A percentile compares a stretch with the other conserved stretches of the same genome.
Evolutionary conservation across 2,113 vertebrate species (phyloP).

Genomic region (Alligator mississippiensis): DNA sequence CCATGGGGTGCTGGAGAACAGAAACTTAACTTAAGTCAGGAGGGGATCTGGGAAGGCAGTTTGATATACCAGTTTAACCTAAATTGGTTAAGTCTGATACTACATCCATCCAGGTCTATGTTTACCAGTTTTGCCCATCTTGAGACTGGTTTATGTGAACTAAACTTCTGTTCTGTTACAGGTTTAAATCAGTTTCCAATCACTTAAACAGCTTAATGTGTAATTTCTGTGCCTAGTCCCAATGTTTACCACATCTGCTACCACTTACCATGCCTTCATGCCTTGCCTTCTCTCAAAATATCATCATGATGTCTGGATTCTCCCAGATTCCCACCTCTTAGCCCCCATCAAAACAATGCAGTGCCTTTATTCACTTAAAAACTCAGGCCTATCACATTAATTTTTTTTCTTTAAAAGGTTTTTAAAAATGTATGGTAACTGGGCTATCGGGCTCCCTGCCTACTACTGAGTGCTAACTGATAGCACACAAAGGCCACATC

Average conservation of each 20-base stretch:
- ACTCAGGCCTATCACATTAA: not conserved
- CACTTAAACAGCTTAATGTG: too few species aligned
- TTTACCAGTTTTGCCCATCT: too few species aligned
- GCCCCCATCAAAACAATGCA: not conserved
- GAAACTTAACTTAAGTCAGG: too few species aligned
- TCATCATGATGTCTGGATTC: not conserved
- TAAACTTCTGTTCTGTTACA: too few species aligned
- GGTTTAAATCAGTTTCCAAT: too few species aligned
- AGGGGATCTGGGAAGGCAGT: too few species aligned
- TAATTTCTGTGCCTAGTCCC: too few species aligned
- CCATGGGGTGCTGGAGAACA: too few species aligned
- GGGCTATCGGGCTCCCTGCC: rapidly evolving
- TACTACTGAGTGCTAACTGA: not conserved
- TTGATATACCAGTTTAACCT: too few species aligned
- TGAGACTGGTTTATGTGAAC: too few species aligned
- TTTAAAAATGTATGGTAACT: not conserved
- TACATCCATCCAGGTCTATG: too few species aligned
- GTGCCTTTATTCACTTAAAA: not conserved
- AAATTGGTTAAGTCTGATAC: too few species aligned
- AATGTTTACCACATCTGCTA: not conserved
- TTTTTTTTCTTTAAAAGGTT: not conserved
- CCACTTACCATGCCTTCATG: not conserved
- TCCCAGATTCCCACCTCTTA: not conserved
- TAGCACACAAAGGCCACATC: not conserved
- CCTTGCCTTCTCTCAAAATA: not conserved